A percentile compares a stretch with the other conserved stretches of the same genome.
phyloP scores from a whole-genome alignment of 2,888 invertebrate genomes.

The Pyrgus malvae region DNA sequence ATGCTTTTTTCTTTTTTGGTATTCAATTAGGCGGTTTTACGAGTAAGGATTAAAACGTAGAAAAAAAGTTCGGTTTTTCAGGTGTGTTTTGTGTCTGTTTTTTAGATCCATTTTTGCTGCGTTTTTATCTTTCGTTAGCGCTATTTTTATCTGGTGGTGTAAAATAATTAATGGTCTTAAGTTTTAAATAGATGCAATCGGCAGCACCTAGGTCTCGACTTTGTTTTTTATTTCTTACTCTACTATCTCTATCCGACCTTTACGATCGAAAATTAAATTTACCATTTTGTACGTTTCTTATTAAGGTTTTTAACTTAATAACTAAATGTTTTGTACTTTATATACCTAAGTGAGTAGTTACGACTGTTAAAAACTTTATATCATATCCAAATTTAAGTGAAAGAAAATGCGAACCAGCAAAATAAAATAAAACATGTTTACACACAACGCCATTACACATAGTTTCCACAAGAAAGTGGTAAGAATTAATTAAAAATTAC shows the following conservation, averaged over 20 bases:
- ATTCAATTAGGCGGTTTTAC: slow-evolving; percentile 28
- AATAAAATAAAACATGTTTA: background rate
- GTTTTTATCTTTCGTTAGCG: slow-evolving; percentile 17
- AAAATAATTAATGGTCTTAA: background rate
- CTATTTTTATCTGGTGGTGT: background rate
- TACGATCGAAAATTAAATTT: too few species aligned
- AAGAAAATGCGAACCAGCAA: background rate
- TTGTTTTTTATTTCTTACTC: background rate
- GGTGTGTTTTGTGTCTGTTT: slow-evolving; percentile 20
- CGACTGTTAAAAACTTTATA: too few species aligned
- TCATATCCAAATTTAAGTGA: too few species aligned
- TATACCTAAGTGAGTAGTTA: too few species aligned
- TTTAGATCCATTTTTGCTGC: slow-evolving; percentile 1
- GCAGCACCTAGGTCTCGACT: background rate
- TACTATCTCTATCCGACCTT: background rate
- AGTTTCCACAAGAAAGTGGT: slow-evolving; percentile 71
- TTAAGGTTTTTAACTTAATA: too few species aligned
- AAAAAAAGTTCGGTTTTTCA: slow-evolving; percentile 23
- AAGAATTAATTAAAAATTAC: slow-evolving; percentile 74
- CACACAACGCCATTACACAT: slow-evolving; percentile 45
- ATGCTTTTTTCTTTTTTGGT: slow-evolving; percentile 22
- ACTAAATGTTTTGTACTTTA: too few species aligned
- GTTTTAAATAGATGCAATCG: background rate
- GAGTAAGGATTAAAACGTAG: slow-evolving; percentile 20
- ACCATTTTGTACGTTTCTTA: too few species aligned